Evolutionary conservation across 2,888 invertebrate genomes (phyloP).

Genomic region (Apamea crenata): DNA sequence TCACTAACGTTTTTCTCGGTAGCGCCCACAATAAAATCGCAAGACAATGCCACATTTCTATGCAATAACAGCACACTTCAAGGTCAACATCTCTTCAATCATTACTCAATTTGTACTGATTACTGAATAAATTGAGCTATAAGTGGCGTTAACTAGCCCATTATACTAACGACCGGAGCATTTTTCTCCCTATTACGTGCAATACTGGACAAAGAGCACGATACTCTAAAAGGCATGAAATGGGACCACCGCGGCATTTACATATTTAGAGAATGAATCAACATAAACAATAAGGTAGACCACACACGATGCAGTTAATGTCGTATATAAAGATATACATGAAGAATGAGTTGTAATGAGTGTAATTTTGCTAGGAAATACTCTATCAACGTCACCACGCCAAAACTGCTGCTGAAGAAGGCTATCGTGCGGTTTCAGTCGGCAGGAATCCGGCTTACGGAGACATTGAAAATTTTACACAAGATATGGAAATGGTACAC

Average conservation of each 20-base stretch:
- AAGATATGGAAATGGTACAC: neutral
- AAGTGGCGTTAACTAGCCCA: conserved; percentile 44
- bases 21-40: conserved; percentile 44
- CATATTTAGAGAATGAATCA: conserved; percentile 69
- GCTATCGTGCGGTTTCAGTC: neutral
- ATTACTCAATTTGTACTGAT: conserved; percentile 43
- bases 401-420: neutral
- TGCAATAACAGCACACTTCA: conserved; percentile 33
- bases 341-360: conserved; percentile 21
- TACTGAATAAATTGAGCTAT: conserved; percentile 42
- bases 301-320: conserved; percentile 49
- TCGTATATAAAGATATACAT: conserved; percentile 8
- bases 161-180: conserved; percentile 49
- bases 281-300: conserved; percentile 66
- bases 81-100: conserved; percentile 36
- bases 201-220: conserved; percentile 58
- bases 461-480: neutral
- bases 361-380: neutral
- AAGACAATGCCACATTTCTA: conserved; percentile 48
- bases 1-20: conserved; percentile 41
- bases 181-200: conserved; percentile 61
- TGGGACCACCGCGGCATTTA: conserved; percentile 60
- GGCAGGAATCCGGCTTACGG: neutral
- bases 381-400: neutral
- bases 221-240: conserved; percentile 66